Conservation (phyloP, 2,797 vertebrate genomes). For the Trachurus trachurus region DNA sequence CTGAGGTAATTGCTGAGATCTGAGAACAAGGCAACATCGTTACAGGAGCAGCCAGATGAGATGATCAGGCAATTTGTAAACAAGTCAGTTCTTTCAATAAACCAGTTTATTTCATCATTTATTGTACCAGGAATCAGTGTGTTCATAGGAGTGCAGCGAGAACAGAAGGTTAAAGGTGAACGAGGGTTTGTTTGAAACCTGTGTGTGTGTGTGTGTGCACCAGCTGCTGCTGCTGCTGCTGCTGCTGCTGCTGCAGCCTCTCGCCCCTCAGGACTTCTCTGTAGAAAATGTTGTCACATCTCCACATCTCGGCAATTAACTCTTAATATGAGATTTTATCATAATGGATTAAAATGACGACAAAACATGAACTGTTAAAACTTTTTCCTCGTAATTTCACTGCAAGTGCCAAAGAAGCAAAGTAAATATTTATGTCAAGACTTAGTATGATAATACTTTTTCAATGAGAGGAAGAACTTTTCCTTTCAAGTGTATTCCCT, state of each 20-base stretch:
- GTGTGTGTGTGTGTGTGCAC: not conserved
- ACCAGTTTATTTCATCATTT: not conserved
- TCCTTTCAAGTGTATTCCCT: slow-evolving; percentile 34
- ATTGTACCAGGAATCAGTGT: not conserved
- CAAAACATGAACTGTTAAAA: not conserved
- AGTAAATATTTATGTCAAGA: slow-evolving; percentile 48
- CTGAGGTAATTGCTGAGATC: not conserved
- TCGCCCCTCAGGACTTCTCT: not conserved
- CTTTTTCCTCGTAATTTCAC: not conserved
- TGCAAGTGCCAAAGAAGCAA: slow-evolving; percentile 23
- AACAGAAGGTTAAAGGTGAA: not conserved
- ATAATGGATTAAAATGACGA: not conserved
- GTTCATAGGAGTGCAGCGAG: not conserved
- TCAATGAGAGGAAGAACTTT: slow-evolving; percentile 54
- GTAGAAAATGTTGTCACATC: not conserved
- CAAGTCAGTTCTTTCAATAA: not conserved
- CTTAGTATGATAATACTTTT: slow-evolving; percentile 30
- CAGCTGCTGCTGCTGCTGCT: too few relatives aligned
- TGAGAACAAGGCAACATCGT: not conserved
- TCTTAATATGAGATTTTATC: not conserved
- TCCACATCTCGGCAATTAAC: not conserved
- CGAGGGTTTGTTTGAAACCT: not conserved
- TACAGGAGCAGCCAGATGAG: not conserved
- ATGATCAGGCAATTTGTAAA: not conserved
- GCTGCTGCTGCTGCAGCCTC: not conserved